phyloP scores from a whole-genome alignment of 2,797 vertebrate species.

The Leuciscus waleckii region DNA sequence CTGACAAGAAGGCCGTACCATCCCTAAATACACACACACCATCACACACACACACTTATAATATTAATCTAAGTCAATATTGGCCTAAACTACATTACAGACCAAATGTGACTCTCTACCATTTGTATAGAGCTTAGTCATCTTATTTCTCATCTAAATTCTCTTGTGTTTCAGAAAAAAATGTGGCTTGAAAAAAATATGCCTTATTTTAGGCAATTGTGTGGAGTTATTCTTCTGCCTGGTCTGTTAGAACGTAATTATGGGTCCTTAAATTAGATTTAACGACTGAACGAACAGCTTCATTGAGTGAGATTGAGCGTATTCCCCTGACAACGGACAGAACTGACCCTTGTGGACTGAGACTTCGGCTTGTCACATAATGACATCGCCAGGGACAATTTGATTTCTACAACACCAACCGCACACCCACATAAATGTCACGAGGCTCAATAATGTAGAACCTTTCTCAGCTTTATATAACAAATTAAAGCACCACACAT shows the following conservation, averaged over 20 bases:
- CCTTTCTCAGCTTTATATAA: conserved; percentile 37
- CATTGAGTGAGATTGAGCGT: conserved; percentile 40
- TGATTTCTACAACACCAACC: conserved; percentile 37
- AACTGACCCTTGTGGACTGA: conserved; percentile 38
- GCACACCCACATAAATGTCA: conserved; percentile 48
- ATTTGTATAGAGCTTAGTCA: conserved; percentile 14
- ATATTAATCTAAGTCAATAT: conserved; percentile 29
- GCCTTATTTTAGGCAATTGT: conserved; percentile 35
- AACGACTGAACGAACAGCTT: conserved; percentile 49
- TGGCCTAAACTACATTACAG: conserved; percentile 15
- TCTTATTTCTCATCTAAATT: conserved; percentile 20
- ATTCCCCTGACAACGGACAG: conserved; percentile 32
- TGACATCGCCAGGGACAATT: conserved; percentile 48
- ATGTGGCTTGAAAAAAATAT: not conserved
- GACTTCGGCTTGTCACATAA: conserved; percentile 41
- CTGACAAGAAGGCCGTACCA: not conserved
- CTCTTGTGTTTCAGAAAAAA: conserved; percentile 12
- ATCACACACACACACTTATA: not conserved
- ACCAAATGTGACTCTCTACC: not conserved
- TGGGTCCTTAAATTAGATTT: conserved; percentile 45
- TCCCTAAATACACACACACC: conserved; percentile 1
- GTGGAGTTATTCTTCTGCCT: conserved; percentile 34
- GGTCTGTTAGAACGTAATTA: conserved; percentile 48
- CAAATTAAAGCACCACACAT: conserved; percentile 53
- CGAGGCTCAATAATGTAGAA: conserved; percentile 37